Conservation (phyloP, 53 echinoderm and acorn worm species). For the Henricia sp. region DNA sequence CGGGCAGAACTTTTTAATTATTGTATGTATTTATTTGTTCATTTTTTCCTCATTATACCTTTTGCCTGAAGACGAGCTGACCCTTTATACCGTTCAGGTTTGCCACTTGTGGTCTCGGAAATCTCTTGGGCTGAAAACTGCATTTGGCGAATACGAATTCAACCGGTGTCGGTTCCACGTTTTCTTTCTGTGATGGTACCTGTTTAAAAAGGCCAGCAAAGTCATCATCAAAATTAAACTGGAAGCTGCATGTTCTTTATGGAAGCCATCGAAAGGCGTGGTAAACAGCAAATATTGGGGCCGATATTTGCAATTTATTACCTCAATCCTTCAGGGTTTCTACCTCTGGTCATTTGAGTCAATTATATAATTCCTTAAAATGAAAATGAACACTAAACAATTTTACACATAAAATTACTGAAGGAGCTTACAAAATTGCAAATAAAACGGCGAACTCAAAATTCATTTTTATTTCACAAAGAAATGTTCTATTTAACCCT, state of each 20-base stretch:
- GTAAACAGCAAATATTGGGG: background rate
- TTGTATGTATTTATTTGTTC: no score
- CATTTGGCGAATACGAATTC: constrained; percentile 11
- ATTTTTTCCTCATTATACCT: background rate
- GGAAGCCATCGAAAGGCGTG: background rate
- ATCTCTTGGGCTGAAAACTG: constrained; percentile 29
- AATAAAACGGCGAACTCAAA: no score
- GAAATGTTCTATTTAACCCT: no score
- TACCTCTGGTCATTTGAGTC: background rate
- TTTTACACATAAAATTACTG: no score
- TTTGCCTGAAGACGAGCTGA: constrained; percentile 21
- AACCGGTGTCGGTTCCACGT: background rate
- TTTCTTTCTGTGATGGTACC: background rate
- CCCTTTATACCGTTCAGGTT: constrained; percentile 21
- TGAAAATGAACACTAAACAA: no score
- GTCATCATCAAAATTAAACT: background rate
- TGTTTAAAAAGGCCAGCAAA: background rate
- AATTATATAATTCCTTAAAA: no score
- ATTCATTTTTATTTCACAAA: no score
- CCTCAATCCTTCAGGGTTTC: background rate
- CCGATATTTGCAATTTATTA: background rate
- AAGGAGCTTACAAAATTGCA: no score
- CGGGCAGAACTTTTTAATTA: background rate
- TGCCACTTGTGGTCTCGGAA: background rate
- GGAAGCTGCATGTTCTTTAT: background rate